phyloP scores from a whole-genome alignment of 2,888 invertebrate genomes.

The Hemithea aestivaria region DNA sequence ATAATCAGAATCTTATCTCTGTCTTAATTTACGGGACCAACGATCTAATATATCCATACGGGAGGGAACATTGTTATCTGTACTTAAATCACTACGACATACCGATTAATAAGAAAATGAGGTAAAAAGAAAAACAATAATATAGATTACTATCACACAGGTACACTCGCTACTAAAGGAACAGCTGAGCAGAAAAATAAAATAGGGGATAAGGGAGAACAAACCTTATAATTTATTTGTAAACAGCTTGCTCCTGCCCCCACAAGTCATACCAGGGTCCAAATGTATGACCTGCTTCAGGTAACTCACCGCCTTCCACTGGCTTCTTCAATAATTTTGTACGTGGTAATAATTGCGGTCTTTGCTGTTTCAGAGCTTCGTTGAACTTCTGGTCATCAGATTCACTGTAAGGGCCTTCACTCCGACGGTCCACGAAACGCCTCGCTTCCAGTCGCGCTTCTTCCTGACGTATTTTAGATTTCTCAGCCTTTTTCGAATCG shows the following conservation, averaged over 20 bases:
- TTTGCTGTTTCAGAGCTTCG: conserved; percentile 69
- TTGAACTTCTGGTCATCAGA: conserved; percentile 79
- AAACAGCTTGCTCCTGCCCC: conserved; percentile 86
- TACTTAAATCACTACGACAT: too few relatives aligned
- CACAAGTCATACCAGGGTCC: conserved; percentile 95
- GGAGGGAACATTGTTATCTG: too few relatives aligned
- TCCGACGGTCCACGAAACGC: conserved; percentile 59
- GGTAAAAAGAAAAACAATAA: too few relatives aligned
- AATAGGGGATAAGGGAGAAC: conserved; percentile 32
- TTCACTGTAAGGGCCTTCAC: conserved; percentile 69
- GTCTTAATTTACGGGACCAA: too few relatives aligned
- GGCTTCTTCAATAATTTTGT: conserved; percentile 83
- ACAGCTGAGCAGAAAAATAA: conserved; percentile 8
- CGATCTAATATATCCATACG: too few relatives aligned
- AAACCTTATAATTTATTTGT: conserved; percentile 64
- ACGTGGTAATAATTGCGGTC: conserved; percentile 82
- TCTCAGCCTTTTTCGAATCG: conserved; percentile 75
- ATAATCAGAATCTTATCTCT: too few relatives aligned
- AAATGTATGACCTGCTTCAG: conserved; percentile 84
- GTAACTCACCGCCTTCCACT: conserved; percentile 66
- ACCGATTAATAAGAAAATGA: too few relatives aligned
- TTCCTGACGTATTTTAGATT: conserved; percentile 71
- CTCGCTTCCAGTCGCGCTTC: conserved; percentile 69
- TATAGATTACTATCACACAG: too few relatives aligned
- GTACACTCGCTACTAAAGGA: too few relatives aligned